phyloP scores from a whole-genome alignment of 2,888 invertebrate genomes.

The Philhelius pedissequus region DNA sequence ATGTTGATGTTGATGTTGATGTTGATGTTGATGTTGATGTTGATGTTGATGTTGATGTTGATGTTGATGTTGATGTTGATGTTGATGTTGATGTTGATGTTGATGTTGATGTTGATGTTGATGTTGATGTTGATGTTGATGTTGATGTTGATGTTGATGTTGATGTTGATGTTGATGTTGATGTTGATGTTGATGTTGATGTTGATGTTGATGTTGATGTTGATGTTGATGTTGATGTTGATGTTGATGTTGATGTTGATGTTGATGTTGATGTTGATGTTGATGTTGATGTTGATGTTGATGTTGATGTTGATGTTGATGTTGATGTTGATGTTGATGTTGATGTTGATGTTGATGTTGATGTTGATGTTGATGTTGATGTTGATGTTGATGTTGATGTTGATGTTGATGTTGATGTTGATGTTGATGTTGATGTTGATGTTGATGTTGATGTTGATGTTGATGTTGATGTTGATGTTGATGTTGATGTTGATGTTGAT shows the following conservation, averaged over 20 bases:
- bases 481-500: not conserved
- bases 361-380: no score
- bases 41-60: not conserved
- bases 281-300: constrained; percentile 1
- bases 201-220: not conserved
- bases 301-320: constrained; percentile 2
- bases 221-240: not conserved
- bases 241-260: not conserved
- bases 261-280: not conserved
- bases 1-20: not conserved
- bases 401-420: not conserved
- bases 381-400: no score
- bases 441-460: not conserved
- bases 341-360: not conserved
- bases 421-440: not conserved
- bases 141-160: not conserved
- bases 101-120: constrained; percentile 1
- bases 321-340: not conserved
- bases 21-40: not conserved
- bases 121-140: constrained; percentile 2
- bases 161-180: not conserved
- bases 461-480: not conserved
- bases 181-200: not conserved
- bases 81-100: not conserved
- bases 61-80: constrained; percentile 1